These are phyloP conservation scores for Moxostoma hubbsi DNA, from an alignment of 2,797 vertebrate genomes.

Conservation along the genomic window DNA sequence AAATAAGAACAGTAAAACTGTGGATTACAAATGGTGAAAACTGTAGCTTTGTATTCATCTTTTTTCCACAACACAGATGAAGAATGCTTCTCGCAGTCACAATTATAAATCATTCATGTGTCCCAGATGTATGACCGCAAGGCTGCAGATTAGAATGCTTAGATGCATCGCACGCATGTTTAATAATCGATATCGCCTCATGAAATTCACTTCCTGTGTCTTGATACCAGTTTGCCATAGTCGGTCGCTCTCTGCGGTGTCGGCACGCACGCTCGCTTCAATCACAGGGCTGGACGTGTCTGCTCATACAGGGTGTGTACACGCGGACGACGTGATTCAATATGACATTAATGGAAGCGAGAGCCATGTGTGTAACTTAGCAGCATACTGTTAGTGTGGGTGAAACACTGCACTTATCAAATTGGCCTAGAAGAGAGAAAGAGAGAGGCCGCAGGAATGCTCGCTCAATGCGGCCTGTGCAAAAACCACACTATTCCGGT, in stretches of 20 bases:
- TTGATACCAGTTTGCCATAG: too few relatives aligned
- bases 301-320: constrained; percentile 11
- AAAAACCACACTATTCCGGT: constrained; percentile 3
- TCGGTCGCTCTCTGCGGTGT: too few relatives aligned
- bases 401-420: constrained; percentile 45
- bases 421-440: constrained; percentile 32
- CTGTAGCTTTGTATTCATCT: too few relatives aligned
- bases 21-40: too few relatives aligned
- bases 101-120: constrained; percentile 3
- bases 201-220: not conserved
- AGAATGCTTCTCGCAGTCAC: not conserved
- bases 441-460: constrained; percentile 10
- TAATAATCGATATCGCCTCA: not conserved
- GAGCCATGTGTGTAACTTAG: constrained; percentile 48
- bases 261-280: not conserved
- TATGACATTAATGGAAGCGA: constrained; percentile 37
- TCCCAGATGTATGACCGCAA: not conserved
- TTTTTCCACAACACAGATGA: too few relatives aligned
- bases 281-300: not conserved
- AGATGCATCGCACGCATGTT: not conserved
- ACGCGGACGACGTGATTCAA: constrained; percentile 36
- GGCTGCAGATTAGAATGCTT: not conserved
- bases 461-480: not conserved
- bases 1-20: too few relatives aligned
- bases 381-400: constrained; percentile 40